Base-by-base conservation (phyloP, 2,888 invertebrate species). In the Anthrax anthrax region DNA sequence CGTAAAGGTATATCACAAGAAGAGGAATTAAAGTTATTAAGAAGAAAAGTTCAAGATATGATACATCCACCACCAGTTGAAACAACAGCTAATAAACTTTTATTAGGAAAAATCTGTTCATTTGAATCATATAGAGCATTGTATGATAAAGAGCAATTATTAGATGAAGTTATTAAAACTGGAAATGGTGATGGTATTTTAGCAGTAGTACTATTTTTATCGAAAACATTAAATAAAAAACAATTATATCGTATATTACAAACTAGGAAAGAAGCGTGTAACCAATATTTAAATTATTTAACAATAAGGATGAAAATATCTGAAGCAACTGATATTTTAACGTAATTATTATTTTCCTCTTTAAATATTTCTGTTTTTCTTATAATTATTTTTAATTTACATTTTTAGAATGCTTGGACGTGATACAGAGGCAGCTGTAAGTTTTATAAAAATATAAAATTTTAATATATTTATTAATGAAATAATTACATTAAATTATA, bases 101-200 rank as follows among this genome's bases (percentile, higher is more conserved):
- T 75, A 1, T 60, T 75, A 1, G 76, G 77, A 0, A 68, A 77
- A 10, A 60, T 63, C 2, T 72, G 67, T 47, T 73, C 68, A 4
- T 65, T 72, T 43, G 72, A 75, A 43, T 59, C 65, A 3, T 77
- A 76, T 44, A 70, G 73, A 45, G 75, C 75, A 10, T 56, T 87
- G 64, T 69, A 74, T 60, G 79, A 78, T 54, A 89, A 89, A 66
- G 76, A 78, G 36, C 72, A 77, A 48, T 61, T 89, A 14, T 60
- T 89, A 10, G 82, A 86, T 58, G 77, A 77, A 49, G 80, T 86
- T 0, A 67, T 87, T 29, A 70, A 72, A 27, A 73, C 77, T 43
- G 82, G 81, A 8, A 82, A 85, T 65, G 89, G 88, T 19, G 84
- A 87, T 72, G 77, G 81, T 19, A 80, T 87, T 53, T 67, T 67